phyloP scores from a whole-genome alignment of 2,113 vertebrate genomes.

The Pipra filicauda region DNA sequence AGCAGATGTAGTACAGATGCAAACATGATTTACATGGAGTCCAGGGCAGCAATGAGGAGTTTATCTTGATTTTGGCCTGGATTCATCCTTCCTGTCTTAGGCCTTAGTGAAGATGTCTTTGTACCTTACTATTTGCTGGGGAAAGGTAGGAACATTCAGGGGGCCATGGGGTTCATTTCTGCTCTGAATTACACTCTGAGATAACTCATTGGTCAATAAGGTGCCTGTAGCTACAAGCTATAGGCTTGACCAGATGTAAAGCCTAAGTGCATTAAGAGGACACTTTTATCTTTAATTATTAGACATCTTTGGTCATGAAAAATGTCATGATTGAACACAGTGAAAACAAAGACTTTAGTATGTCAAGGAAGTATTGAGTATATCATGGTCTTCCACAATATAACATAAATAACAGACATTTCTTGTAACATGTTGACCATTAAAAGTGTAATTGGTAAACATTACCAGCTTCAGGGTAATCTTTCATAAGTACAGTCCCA shows the following conservation, averaged over 20 bases:
- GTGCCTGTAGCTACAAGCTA: not conserved
- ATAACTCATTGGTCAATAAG: not conserved
- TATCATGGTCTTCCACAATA: not conserved
- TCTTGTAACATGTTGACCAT: not conserved
- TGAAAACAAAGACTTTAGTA: not conserved
- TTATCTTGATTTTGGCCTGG: not conserved
- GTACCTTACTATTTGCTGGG: not conserved
- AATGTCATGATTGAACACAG: not conserved
- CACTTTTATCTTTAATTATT: not conserved
- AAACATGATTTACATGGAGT: not conserved
- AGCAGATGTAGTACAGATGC: not conserved
- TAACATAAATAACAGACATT: not conserved
- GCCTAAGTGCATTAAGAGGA: not conserved
- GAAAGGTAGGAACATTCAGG: not conserved
- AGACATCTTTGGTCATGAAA: not conserved
- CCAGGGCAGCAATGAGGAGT: not conserved
- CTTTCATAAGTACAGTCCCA: not conserved
- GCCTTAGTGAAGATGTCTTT: not conserved
- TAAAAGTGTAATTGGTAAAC: not conserved
- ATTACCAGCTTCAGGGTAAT: not conserved
- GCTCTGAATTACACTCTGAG: not conserved
- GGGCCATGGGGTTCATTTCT: not conserved
- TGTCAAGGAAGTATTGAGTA: not conserved
- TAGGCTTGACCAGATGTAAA: not conserved
- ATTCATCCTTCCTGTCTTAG: not conserved